Conservation (phyloP, 2,797 vertebrate species). For the Sarcoramphus papa region DNA sequence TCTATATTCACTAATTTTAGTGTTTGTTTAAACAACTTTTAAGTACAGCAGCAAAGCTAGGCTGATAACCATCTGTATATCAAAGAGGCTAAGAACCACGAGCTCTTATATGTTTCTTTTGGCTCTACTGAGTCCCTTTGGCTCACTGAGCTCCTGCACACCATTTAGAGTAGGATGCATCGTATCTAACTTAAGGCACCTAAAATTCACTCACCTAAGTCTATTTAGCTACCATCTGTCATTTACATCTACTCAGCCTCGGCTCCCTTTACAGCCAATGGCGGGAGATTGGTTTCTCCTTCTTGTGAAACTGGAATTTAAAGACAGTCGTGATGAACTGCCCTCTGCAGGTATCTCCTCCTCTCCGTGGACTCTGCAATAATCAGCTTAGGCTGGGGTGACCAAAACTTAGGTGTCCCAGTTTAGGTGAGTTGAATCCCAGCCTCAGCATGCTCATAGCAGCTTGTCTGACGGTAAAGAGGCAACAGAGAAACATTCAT, state of each 20-base stretch:
- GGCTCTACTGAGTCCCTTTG: background rate
- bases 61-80: background rate
- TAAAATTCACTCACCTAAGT: background rate
- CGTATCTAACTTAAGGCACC: background rate
- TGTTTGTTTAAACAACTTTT: background rate
- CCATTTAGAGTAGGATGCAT: background rate
- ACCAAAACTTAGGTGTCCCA: background rate
- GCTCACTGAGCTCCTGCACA: background rate
- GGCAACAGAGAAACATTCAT: accelerated
- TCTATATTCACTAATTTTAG: background rate
- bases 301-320: background rate
- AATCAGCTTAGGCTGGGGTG: background rate
- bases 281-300: background rate
- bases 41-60: background rate
- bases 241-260: background rate
- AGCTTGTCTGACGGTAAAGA: background rate
- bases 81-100: background rate
- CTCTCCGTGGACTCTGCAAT: background rate
- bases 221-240: background rate
- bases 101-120: background rate
- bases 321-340: background rate
- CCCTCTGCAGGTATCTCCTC: background rate
- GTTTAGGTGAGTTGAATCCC: background rate
- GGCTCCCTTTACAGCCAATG: background rate
- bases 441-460: background rate